Evolutionary conservation across 2,888 invertebrate genomes (phyloP).

Genomic region (Aspidiotus rigidus): DNA sequence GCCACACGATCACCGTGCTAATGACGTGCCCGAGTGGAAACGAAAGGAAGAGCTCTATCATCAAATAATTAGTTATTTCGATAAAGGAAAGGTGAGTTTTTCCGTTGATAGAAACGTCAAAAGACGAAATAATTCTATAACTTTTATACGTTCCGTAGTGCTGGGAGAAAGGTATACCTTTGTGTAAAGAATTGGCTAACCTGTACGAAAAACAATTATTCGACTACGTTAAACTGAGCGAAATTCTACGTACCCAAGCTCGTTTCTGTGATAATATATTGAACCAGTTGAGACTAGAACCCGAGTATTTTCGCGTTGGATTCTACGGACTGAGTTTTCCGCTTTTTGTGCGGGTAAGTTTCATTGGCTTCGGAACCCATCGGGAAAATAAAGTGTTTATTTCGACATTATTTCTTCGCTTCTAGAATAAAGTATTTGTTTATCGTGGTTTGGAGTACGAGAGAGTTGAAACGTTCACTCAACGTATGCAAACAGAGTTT

Average conservation of each 20-base stretch:
- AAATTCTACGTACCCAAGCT: constrained; percentile 74
- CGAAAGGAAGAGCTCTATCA: constrained; percentile 81
- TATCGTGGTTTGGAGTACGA: constrained; percentile 94
- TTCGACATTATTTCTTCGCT: constrained; percentile 36
- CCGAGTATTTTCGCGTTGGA: constrained; percentile 90
- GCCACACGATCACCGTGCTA: constrained; percentile 45
- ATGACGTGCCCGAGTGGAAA: constrained; percentile 70
- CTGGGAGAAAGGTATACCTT: constrained; percentile 91
- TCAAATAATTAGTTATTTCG: constrained; percentile 83
- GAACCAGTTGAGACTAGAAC: constrained; percentile 77
- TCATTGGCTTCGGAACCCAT: background rate
- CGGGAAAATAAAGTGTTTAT: background rate
- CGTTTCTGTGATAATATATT: constrained; percentile 85
- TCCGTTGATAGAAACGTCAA: background rate
- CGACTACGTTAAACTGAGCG: constrained; percentile 78
- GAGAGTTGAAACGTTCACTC: constrained; percentile 85
- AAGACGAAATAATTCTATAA: background rate
- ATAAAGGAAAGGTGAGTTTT: constrained; percentile 70
- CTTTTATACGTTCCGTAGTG: constrained; percentile 50
- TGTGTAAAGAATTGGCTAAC: constrained; percentile 79
- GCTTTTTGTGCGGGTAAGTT: constrained; percentile 79
- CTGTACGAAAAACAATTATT: constrained; percentile 78
- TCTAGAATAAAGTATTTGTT: constrained; percentile 85
- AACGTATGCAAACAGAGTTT: constrained; percentile 85
- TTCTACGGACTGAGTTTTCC: constrained; percentile 91